Evolutionary conservation across 2,888 invertebrate species (phyloP).

Genomic region (Flabesymbios commensalis): DNA sequence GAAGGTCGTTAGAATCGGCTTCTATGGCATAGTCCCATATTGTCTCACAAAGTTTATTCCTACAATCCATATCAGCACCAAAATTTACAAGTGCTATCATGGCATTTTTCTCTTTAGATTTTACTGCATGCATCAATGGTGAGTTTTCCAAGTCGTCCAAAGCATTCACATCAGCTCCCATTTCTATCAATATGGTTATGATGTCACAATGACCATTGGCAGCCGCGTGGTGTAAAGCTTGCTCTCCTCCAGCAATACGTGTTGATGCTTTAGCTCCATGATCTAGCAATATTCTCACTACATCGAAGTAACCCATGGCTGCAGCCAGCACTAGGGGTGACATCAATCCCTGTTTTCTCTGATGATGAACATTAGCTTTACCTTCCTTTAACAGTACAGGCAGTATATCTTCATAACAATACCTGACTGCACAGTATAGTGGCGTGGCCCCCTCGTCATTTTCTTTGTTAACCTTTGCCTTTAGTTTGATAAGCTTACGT

Average conservation of each 20-base stretch:
- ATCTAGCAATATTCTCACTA: constrained; percentile 40
- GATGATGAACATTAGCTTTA: constrained; percentile 46
- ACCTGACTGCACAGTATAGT: constrained; percentile 58
- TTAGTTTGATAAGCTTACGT: constrained; percentile 20
- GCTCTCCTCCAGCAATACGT: constrained; percentile 50
- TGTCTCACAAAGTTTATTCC: constrained; percentile 50
- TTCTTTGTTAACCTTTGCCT: constrained; percentile 43
- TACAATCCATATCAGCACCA: constrained; percentile 43
- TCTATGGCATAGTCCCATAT: constrained; percentile 53
- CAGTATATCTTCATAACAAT: constrained; percentile 47
- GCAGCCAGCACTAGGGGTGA: constrained; percentile 53
- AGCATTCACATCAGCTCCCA: constrained; percentile 38
- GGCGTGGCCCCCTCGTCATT: constrained; percentile 58
- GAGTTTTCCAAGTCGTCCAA: constrained; percentile 51
- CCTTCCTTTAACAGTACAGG: constrained; percentile 44
- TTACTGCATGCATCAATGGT: constrained; percentile 51
- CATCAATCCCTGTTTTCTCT: constrained; percentile 49
- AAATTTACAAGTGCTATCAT: constrained; percentile 42
- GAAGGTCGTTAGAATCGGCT: neutral
- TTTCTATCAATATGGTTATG: constrained; percentile 33
- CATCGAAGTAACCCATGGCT: constrained; percentile 47
- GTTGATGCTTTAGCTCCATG: constrained; percentile 48
- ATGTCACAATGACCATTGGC: constrained; percentile 54
- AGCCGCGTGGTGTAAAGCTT: constrained; percentile 60
- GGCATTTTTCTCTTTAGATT: constrained; percentile 41